Evolutionary conservation across 1,140 invertebrate genomes (phyloP).

Genomic region (Zaprionus vittiger): DNA sequence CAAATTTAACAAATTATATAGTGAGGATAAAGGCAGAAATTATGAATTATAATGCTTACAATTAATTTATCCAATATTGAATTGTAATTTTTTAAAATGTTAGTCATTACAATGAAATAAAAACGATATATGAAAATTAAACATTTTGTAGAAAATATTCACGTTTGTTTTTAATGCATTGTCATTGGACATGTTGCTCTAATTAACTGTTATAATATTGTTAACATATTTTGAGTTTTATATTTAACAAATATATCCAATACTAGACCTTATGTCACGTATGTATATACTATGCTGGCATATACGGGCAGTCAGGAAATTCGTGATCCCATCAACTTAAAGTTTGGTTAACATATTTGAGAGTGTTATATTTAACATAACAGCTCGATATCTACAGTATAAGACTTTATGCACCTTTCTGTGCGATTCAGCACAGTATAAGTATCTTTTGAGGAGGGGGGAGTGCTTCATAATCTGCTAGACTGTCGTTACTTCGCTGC

Average conservation of each 20-base stretch:
- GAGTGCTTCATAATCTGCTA: neutral
- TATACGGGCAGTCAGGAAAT: too few relatives aligned
- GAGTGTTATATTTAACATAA: too few relatives aligned
- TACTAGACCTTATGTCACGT: too few relatives aligned
- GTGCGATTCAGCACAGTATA: neutral
- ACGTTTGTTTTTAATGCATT: neutral
- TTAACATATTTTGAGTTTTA: too few relatives aligned
- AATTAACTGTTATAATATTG: too few relatives aligned
- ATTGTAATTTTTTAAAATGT: conserved; percentile 84
- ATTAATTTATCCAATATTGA: conserved; percentile 82
- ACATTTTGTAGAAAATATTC: conserved; percentile 30
- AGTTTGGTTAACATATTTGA: too few relatives aligned
- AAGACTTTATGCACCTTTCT: too few relatives aligned
- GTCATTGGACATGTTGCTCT: too few relatives aligned
- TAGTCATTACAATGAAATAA: conserved; percentile 82
- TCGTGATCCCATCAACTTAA: too few relatives aligned
- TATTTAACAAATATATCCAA: too few relatives aligned
- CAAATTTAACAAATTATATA: conserved; percentile 72
- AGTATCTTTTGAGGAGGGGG: neutral
- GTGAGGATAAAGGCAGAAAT: conserved; percentile 59
- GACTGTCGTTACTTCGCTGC: neutral
- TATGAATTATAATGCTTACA: conserved; percentile 71
- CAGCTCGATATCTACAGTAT: too few relatives aligned
- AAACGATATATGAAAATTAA: conserved; percentile 75
- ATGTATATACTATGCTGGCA: too few relatives aligned